Conservation (phyloP, 2,888 invertebrate genomes). For the Eupithecia centaureata region DNA sequence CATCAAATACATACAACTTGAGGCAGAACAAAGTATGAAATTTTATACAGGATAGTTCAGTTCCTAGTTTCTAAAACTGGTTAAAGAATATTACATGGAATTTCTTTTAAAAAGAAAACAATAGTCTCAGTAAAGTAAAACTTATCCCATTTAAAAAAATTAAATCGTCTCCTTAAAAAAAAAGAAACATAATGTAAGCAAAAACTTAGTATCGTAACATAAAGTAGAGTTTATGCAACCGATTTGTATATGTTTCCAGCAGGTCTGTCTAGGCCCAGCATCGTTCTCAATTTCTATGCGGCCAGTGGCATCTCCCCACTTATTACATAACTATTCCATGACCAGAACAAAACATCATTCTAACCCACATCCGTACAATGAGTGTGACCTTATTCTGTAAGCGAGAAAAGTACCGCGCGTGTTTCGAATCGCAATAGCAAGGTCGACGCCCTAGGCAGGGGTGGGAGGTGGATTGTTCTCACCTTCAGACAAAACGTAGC, state of each 20-base stretch:
- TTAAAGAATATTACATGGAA: neutral
- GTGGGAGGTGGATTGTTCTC: conserved; percentile 51
- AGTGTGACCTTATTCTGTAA: conserved; percentile 73
- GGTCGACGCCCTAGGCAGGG: conserved; percentile 64
- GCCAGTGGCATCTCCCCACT: conserved; percentile 6
- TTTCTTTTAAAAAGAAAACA: too few species aligned
- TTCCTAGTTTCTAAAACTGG: neutral
- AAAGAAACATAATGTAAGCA: too few species aligned
- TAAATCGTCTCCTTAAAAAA: too few species aligned
- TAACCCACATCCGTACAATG: conserved; percentile 57
- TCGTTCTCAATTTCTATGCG: conserved; percentile 9
- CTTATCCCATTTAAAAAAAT: too few species aligned
- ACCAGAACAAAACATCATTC: conserved; percentile 43
- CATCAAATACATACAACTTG: neutral
- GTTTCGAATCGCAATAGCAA: conserved; percentile 74
- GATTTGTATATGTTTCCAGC: neutral
- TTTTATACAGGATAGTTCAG: neutral
- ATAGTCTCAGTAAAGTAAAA: too few species aligned
- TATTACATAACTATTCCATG: conserved; percentile 32
- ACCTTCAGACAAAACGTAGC: conserved; percentile 56
- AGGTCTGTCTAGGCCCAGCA: neutral
- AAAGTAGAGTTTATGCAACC: neutral
- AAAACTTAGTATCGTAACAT: too few species aligned
- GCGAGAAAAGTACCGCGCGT: conserved; percentile 72
- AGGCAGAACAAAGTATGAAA: neutral